Conservation (phyloP, 2,113 vertebrate genomes). For the Rhabdomys dilectus region DNA sequence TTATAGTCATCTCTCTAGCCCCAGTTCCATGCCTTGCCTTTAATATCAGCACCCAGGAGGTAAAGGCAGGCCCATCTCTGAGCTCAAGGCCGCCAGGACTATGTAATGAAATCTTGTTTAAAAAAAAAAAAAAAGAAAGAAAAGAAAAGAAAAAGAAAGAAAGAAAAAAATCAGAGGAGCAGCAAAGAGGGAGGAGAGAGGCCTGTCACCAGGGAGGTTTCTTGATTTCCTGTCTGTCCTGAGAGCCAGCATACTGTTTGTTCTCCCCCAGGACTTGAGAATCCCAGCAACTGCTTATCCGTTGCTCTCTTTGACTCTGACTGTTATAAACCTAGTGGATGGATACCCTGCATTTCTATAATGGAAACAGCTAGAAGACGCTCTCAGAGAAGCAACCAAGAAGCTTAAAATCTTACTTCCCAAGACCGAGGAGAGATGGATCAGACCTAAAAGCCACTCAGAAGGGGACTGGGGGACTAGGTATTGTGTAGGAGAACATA, state of each 20-base stretch:
- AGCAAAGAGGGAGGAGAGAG: not conserved
- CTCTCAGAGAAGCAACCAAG: not conserved
- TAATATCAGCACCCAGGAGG: not conserved
- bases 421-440: not conserved
- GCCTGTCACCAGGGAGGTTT: not conserved
- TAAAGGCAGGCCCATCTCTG: not conserved
- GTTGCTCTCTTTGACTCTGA: not conserved
- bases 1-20: not conserved
- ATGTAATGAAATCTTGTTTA: not conserved
- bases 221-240: not conserved
- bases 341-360: constrained; percentile 1
- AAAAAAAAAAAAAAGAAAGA: not conserved
- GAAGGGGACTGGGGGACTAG: not conserved
- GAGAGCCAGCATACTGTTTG: not conserved
- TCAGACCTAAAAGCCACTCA: not conserved
- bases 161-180: not conserved
- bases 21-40: not conserved
- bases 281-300: not conserved
- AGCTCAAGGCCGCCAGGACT: not conserved
- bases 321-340: not conserved
- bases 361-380: constrained; percentile 31
- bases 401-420: not conserved
- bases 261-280: not conserved
- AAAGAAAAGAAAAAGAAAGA: too few species aligned
- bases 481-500: not conserved